Evolutionary conservation across 2,797 vertebrate genomes (phyloP).

Genomic region (Myotis findleyi): DNA sequence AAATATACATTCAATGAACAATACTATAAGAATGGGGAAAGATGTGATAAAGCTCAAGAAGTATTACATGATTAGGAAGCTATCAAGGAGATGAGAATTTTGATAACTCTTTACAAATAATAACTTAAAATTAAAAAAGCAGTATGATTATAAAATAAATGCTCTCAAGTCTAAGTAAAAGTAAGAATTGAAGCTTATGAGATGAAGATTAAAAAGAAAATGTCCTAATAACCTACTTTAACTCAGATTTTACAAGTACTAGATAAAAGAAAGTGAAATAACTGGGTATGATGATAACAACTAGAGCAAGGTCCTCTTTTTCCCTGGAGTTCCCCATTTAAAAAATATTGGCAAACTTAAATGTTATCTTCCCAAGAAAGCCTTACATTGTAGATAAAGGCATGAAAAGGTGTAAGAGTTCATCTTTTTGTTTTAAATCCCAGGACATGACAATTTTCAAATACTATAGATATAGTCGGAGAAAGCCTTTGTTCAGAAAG

Average conservation of each 20-base stretch:
- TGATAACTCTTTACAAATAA: slow-evolving; percentile 27
- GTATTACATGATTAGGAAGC: slow-evolving; percentile 47
- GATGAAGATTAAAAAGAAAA: slow-evolving; percentile 40
- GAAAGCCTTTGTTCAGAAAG: slow-evolving; percentile 46
- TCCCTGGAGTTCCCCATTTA: neutral
- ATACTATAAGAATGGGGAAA: slow-evolving; percentile 46
- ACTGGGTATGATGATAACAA: neutral
- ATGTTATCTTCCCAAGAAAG: slow-evolving; percentile 47
- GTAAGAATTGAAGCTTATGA: slow-evolving; percentile 17
- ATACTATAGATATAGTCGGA: neutral
- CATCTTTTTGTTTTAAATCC: slow-evolving; percentile 46
- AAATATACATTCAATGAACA: slow-evolving; percentile 56
- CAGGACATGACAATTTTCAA: slow-evolving; percentile 33
- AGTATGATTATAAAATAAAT: slow-evolving; percentile 49
- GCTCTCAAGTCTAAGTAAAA: neutral
- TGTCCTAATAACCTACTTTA: slow-evolving; percentile 8
- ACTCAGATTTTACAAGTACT: slow-evolving; percentile 42
- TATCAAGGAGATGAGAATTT: slow-evolving; percentile 21
- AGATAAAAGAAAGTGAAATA: slow-evolving; percentile 43
- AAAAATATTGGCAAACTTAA: neutral
- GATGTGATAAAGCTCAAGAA: slow-evolving; percentile 47
- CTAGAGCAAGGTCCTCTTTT: neutral
- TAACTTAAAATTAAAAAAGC: slow-evolving; percentile 49
- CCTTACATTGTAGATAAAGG: neutral
- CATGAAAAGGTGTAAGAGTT: neutral